phyloP scores from a whole-genome alignment of 1,140 invertebrate genomes.

The Apis laboriosa region DNA sequence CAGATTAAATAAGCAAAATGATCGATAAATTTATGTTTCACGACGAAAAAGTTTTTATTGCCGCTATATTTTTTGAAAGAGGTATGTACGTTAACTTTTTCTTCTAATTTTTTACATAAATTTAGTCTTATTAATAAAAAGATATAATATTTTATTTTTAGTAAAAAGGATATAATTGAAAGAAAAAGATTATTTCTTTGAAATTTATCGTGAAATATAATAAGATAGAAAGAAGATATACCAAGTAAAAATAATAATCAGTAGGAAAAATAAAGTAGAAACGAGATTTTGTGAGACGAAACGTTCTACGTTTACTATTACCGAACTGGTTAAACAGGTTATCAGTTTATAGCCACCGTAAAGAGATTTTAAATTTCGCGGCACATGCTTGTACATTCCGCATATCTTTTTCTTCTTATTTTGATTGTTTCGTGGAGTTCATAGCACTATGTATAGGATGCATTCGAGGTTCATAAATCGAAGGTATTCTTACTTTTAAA shows the following conservation, averaged over 20 bases:
- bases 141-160: background rate
- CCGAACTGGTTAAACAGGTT: conserved; percentile 79
- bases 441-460: background rate
- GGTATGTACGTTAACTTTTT: background rate
- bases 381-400: conserved; percentile 70
- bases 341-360: conserved; percentile 77
- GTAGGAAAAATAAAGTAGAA: conserved; percentile 68
- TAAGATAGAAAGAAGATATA: background rate
- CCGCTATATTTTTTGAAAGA: background rate
- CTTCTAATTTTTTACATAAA: background rate
- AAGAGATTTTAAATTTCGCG: conserved; percentile 80
- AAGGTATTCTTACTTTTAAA: background rate
- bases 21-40: background rate
- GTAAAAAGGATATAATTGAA: background rate
- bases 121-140: background rate
- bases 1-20: background rate
- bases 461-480: background rate
- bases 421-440: conserved; percentile 35
- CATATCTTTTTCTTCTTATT: conserved; percentile 42
- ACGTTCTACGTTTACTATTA: conserved; percentile 56
- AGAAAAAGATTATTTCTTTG: background rate
- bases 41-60: background rate
- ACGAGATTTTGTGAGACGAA: conserved; percentile 71
- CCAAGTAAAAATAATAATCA: conserved; percentile 21
- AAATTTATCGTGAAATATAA: background rate